Conservation (phyloP, 2,113 vertebrate genomes). For the Balaeniceps rex region DNA sequence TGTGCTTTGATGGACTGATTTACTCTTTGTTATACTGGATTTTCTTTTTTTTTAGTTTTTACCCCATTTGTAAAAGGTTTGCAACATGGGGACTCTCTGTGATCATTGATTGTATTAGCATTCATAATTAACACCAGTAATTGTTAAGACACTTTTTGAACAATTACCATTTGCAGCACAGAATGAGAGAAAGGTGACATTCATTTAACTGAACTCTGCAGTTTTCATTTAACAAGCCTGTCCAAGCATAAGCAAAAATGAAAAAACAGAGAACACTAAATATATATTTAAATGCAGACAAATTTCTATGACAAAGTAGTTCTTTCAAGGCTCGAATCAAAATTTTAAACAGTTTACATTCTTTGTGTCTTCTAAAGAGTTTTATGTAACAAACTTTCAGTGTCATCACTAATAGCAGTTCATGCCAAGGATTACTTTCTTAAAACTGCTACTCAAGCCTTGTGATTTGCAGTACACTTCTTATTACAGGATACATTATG, state of each 20-base stretch:
- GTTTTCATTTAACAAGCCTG: slow-evolving; percentile 8
- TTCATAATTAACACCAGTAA: slow-evolving; percentile 28
- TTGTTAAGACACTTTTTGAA: not conserved
- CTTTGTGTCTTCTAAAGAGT: slow-evolving; percentile 70
- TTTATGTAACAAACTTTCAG: slow-evolving; percentile 76
- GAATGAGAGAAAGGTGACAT: slow-evolving; percentile 21
- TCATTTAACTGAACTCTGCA: slow-evolving; percentile 8
- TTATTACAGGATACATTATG: slow-evolving; percentile 83
- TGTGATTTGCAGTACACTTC: slow-evolving; percentile 70
- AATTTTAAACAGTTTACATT: slow-evolving; percentile 69
- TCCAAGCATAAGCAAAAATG: slow-evolving; percentile 50
- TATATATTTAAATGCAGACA: slow-evolving; percentile 51
- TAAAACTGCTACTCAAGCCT: slow-evolving; percentile 68
- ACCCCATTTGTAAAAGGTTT: not conserved
- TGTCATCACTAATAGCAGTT: slow-evolving; percentile 74
- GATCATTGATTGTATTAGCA: not conserved
- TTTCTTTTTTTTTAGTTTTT: not conserved
- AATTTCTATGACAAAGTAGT: slow-evolving; percentile 41
- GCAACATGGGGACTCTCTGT: not conserved
- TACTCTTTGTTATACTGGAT: not conserved
- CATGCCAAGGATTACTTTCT: slow-evolving; percentile 72
- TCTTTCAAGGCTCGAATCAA: slow-evolving; percentile 54
- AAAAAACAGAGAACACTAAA: slow-evolving; percentile 23
- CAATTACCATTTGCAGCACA: not conserved
- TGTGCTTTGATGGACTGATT: not conserved